Percentiles rank a stretch among this genome's conserved stretches.
Evolutionary conservation across 2,113 vertebrate species (phyloP).

Genomic region (Sinocyclocheilus rhinocerous): DNA sequence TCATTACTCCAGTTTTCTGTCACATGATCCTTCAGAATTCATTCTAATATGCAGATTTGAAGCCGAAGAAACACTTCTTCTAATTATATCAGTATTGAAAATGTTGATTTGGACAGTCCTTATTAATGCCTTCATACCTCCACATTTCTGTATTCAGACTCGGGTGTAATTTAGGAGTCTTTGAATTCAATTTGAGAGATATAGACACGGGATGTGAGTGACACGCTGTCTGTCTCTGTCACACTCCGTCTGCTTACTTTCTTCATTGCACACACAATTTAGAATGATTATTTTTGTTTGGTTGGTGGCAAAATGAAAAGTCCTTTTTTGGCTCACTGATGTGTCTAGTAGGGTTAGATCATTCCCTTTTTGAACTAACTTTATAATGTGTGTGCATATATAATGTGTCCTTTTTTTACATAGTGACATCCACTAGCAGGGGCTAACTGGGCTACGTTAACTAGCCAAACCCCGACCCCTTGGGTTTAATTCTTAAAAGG

Average conservation of each 20-base stretch:
- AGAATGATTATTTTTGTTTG: background rate
- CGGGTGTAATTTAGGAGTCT: background rate
- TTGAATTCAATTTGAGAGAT: background rate
- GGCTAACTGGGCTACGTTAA: background rate
- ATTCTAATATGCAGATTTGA: too few species aligned
- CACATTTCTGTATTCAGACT: background rate
- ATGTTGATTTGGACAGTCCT: background rate
- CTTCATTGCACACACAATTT: background rate
- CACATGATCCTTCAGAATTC: too few species aligned
- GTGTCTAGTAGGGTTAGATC: background rate
- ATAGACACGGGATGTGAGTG: background rate
- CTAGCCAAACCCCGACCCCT: background rate
- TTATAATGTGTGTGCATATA: background rate
- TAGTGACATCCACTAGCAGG: background rate
- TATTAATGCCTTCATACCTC: background rate
- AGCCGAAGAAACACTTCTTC: too few species aligned
- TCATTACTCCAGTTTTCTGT: too few species aligned
- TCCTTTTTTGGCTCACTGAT: background rate
- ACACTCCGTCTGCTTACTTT: background rate
- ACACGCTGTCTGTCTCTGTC: background rate
- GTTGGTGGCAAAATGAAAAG: background rate
- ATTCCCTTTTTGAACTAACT: background rate
- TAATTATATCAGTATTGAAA: too few species aligned
- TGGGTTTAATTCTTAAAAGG: background rate
- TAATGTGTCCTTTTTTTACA: background rate